Evolutionary conservation across 2,113 vertebrate species (phyloP).

Genomic region (Etheostoma spectabile): DNA sequence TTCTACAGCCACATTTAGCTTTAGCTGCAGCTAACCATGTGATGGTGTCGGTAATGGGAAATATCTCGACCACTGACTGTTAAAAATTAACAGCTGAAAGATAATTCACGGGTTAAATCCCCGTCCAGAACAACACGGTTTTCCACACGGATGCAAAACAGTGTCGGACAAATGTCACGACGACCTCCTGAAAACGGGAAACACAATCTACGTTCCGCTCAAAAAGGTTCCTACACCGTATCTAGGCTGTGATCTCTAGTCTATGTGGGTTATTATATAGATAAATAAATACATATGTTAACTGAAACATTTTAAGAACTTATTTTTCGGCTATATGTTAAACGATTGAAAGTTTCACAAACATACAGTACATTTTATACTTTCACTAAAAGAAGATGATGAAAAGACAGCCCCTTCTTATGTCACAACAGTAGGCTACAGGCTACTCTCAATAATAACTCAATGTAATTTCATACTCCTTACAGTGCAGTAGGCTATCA

Average conservation of each 20-base stretch:
- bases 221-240: conserved; percentile 20
- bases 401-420: neutral
- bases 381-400: neutral
- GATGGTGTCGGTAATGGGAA: no score
- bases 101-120: neutral
- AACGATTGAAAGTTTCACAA: neutral
- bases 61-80: no score
- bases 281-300: neutral
- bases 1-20: no score
- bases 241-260: no score
- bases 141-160: conserved; percentile 42
- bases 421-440: no score
- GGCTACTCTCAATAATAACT: no score
- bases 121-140: neutral
- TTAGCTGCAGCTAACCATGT: no score
- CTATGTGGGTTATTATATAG: no score
- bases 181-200: neutral
- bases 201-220: conserved; percentile 10
- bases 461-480: neutral
- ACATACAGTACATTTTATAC: neutral
- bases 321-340: no score
- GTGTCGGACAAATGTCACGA: neutral
- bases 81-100: no score
- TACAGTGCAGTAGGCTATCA: neutral
- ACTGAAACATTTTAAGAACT: neutral